Conservation (phyloP, 1,140 invertebrate species). For the Danaus melanippus region DNA sequence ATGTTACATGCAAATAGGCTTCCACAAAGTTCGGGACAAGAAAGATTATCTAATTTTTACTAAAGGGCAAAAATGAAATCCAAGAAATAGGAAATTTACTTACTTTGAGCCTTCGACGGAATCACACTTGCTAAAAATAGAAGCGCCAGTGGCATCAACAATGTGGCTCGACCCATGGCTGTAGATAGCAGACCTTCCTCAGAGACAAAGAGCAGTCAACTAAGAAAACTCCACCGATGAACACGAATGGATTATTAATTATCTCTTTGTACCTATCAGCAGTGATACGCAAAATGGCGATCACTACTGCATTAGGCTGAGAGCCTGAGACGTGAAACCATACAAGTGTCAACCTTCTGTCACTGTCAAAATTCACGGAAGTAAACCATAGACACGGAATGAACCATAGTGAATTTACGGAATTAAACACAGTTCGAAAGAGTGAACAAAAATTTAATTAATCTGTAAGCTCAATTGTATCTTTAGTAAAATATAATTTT, state of each 20-base stretch:
- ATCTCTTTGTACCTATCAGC: not conserved
- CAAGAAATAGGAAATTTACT: constrained; percentile 23
- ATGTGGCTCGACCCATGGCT: constrained; percentile 23
- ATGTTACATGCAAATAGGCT: constrained; percentile 13
- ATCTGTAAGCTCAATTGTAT: too few species aligned
- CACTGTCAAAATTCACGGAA: constrained; percentile 7
- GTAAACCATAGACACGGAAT: not conserved
- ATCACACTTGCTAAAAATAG: constrained; percentile 50
- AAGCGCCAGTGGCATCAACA: constrained; percentile 34
- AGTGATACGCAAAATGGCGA: constrained; percentile 13
- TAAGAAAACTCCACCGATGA: not conserved
- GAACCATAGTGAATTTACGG: too few species aligned
- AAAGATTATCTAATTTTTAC: constrained; percentile 5
- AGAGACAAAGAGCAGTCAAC: not conserved
- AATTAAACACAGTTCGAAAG: too few species aligned
- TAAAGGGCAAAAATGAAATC: constrained; percentile 8
- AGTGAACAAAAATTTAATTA: too few species aligned
- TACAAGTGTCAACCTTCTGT: not conserved
- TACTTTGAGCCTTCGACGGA: constrained; percentile 43
- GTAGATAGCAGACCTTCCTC: constrained; percentile 3
- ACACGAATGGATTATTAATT: constrained; percentile 1
- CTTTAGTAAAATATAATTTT: too few species aligned
- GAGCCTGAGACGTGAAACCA: too few species aligned
- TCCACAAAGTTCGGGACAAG: not conserved
- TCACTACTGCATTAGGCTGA: not conserved